Percentiles rank a stretch among this genome's conserved stretches.
Evolutionary conservation across 2,888 invertebrate genomes (phyloP).

Genomic region (Lydus trimaculatus): DNA sequence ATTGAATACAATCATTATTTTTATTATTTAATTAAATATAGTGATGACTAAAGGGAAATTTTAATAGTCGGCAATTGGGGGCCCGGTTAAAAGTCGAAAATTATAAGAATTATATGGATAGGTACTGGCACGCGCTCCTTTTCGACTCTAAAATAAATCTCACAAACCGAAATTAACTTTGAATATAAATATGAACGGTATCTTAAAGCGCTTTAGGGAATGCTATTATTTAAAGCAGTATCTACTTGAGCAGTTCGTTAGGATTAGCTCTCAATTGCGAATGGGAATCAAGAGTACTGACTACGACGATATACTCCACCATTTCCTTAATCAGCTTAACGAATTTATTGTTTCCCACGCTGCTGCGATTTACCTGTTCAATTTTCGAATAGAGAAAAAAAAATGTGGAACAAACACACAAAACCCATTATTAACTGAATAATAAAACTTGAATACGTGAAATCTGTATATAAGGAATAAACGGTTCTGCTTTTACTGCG

Average conservation of each 20-base stretch:
- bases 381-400: constrained; percentile 12
- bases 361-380: constrained; percentile 41
- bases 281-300: constrained; percentile 38
- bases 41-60: neutral
- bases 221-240: constrained; percentile 49
- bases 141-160: constrained; percentile 40
- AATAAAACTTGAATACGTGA: constrained; percentile 3
- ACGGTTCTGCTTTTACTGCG: neutral
- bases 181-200: constrained; percentile 48
- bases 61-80: neutral
- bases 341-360: constrained; percentile 50
- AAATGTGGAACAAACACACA: constrained; percentile 18
- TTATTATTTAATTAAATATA: neutral
- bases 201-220: constrained; percentile 44
- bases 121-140: neutral
- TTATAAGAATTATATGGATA: neutral
- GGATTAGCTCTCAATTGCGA: constrained; percentile 50
- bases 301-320: constrained; percentile 36
- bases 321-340: constrained; percentile 49
- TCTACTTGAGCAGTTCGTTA: constrained; percentile 49
- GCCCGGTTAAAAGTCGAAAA: neutral
- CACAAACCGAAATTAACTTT: constrained; percentile 46
- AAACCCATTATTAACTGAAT: constrained; percentile 23
- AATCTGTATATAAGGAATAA: neutral
- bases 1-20: neutral